These are phyloP conservation scores for Acrobasis repandana DNA, from an alignment of 2,888 invertebrate species.

Conservation along the genomic window DNA sequence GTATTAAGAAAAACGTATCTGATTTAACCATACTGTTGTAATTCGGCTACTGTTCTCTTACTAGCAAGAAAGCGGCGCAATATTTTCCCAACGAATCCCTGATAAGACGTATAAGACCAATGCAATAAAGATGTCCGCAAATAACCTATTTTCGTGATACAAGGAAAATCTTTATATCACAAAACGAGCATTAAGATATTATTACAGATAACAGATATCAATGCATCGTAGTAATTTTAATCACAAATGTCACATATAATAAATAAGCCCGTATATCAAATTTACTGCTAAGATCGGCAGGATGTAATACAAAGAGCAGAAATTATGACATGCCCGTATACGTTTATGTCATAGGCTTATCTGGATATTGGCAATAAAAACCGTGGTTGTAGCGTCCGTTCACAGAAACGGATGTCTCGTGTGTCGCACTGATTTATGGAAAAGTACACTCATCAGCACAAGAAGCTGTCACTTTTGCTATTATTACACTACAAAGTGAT, in stretches of 20 bases:
- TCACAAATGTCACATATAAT: neutral
- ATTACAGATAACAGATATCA: neutral
- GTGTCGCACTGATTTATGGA: conserved; percentile 1
- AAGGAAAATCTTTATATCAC: neutral
- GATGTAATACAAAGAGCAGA: conserved; percentile 9
- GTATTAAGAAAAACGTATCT: too few species aligned
- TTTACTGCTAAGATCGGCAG: neutral
- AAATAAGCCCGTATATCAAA: neutral
- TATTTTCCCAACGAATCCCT: too few species aligned
- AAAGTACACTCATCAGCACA: neutral
- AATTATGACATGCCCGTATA: neutral
- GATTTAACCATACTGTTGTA: too few species aligned
- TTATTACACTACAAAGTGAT: too few species aligned
- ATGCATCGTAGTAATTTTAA: neutral
- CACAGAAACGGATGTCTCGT: conserved; percentile 12
- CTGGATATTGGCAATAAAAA: conserved; percentile 13
- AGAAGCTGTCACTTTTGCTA: too few species aligned
- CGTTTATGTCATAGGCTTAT: neutral
- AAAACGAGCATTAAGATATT: neutral
- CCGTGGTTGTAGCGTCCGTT: conserved; percentile 7
- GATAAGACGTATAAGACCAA: neutral
- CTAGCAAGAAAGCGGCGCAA: too few species aligned
- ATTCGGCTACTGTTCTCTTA: too few species aligned
- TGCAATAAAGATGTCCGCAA: neutral
- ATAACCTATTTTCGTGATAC: neutral